These are phyloP conservation scores for Folsomia candida DNA, from an alignment of 2,888 invertebrate species.

Conservation along the genomic window DNA sequence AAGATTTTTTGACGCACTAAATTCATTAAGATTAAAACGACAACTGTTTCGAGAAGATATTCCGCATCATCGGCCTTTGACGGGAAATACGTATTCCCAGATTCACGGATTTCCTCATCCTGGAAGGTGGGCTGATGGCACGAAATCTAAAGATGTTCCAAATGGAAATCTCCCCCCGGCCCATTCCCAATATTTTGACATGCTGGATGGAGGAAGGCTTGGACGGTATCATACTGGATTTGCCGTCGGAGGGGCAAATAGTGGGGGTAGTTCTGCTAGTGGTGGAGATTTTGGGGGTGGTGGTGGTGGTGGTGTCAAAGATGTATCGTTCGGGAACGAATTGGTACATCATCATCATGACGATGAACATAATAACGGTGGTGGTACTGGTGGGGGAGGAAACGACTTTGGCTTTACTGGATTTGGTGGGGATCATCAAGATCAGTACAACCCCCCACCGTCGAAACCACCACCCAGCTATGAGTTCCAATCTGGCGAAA, in stretches of 20 bases:
- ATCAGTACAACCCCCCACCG: neutral
- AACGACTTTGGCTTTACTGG: neutral
- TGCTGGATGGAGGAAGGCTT: conserved; percentile 1
- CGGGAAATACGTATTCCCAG: conserved; percentile 40
- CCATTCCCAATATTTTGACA: conserved; percentile 21
- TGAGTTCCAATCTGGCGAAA: neutral
- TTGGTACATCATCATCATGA: conserved; percentile 13
- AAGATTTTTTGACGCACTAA: neutral
- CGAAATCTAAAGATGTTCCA: conserved; percentile 24
- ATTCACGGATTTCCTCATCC: conserved; percentile 49
- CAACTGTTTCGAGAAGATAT: conserved; percentile 47
- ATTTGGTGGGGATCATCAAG: neutral
- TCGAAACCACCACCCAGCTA: neutral
- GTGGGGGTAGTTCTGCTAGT: conserved; percentile 6
- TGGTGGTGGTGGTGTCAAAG: conserved; percentile 9
- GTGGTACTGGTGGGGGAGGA: neutral
- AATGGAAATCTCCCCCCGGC: conserved; percentile 30
- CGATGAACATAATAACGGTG: neutral
- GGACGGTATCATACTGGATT: conserved; percentile 5
- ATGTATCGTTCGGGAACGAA: conserved; percentile 9
- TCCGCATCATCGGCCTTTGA: conserved; percentile 44
- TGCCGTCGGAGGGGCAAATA: neutral
- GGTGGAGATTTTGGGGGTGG: conserved; percentile 23
- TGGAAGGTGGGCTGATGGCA: conserved; percentile 41
- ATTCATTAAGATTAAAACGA: conserved; percentile 29